phyloP scores from a whole-genome alignment of 2,888 invertebrate genomes.

The Cacoxenus indagator region DNA sequence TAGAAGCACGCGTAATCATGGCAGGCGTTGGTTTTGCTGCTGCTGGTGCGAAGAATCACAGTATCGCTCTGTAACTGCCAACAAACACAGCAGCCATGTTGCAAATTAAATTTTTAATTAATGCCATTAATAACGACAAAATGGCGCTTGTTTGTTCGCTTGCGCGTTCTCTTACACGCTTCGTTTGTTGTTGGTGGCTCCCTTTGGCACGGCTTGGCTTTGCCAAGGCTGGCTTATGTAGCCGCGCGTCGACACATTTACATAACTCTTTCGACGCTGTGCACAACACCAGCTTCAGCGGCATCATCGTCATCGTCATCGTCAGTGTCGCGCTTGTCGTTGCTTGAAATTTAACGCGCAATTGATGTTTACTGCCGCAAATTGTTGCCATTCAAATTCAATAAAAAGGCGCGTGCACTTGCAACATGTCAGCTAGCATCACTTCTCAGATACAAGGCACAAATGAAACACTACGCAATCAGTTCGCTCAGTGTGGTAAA shows the following conservation, averaged over 20 bases:
- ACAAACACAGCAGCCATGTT: constrained; percentile 42
- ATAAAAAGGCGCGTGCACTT: constrained; percentile 16
- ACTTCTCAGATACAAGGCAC: too few relatives aligned
- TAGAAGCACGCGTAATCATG: neutral
- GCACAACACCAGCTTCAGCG: neutral
- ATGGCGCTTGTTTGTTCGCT: constrained; percentile 2
- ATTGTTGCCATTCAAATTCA: constrained; percentile 32
- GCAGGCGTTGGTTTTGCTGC: neutral
- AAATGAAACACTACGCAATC: neutral
- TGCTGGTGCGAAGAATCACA: constrained; percentile 28
- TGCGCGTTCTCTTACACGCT: neutral
- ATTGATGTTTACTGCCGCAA: constrained; percentile 58
- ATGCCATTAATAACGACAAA: constrained; percentile 51
- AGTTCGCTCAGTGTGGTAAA: neutral
- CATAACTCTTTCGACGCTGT: constrained; percentile 7
- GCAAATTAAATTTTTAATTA: constrained; percentile 61
- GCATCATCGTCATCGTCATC: neutral
- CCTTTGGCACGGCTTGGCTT: neutral
- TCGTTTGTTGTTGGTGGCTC: neutral
- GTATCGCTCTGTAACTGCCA: constrained; percentile 20
- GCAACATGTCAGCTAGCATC: neutral
- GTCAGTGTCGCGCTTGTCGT: neutral
- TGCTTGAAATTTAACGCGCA: constrained; percentile 54
- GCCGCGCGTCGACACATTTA: neutral
- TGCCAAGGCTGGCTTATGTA: neutral